Conservation (phyloP, 1,140 invertebrate genomes). For the Laupala kohalensis region DNA sequence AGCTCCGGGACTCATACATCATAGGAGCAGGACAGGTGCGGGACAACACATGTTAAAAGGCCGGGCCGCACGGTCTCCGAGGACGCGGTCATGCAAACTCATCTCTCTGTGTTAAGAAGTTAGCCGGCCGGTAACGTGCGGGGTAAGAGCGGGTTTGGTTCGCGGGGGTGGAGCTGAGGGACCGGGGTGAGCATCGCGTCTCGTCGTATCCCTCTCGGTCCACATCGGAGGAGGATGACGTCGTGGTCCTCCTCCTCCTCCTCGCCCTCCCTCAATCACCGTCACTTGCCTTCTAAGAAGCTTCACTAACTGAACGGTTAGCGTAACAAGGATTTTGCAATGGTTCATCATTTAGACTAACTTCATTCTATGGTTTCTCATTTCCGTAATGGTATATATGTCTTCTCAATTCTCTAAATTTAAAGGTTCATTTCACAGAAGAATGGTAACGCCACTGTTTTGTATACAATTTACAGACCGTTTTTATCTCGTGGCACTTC, state of each 20-base stretch:
- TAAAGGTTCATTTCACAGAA: too few relatives aligned
- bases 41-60: background rate
- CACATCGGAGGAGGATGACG: too few relatives aligned
- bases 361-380: too few relatives aligned
- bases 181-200: too few relatives aligned
- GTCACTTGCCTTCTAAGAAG: too few relatives aligned
- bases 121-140: background rate
- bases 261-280: background rate
- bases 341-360: too few relatives aligned
- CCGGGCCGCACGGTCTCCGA: background rate
- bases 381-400: too few relatives aligned
- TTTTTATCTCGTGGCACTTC: background rate
- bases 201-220: background rate
- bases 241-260: background rate
- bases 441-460: background rate
- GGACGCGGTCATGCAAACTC: background rate
- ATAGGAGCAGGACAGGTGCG: background rate
- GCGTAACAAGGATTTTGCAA: too few relatives aligned
- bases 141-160: too few relatives aligned
- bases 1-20: background rate
- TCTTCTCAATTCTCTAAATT: too few relatives aligned
- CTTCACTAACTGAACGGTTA: too few relatives aligned
- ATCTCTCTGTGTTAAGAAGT: background rate
- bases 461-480: background rate
- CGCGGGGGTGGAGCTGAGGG: too few relatives aligned